Evolutionary conservation across 1,140 invertebrate species (phyloP), one percentile per base, ranked within the genome.

Genomic region (Lepidostoma basale): DNA sequence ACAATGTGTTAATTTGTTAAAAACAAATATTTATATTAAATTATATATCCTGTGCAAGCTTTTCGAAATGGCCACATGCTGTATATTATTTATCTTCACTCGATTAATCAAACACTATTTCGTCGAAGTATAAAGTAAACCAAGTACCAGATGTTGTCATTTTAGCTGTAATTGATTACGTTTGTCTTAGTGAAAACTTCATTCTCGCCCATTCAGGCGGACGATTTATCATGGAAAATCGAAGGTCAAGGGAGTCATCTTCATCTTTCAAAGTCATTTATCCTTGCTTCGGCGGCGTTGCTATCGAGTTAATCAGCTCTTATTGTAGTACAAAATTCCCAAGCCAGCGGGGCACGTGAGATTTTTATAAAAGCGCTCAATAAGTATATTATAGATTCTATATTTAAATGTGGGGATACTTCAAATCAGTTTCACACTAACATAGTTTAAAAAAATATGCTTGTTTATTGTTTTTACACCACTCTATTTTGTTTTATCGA

Each of bases 241-340:
- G 42, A 62, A 62, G 59, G 59, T 62, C 28, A 62, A 62, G 47
- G 6, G 26, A 45, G 26, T 47, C 59, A 47, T 25, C 42, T 47
- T 28, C 47, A 33, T 22, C 52, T 56, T 56, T 18, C 28, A 56
- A 18, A 18, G 4, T 54, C 49, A 56, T 56, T 36, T 56, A 56
- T 56, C 52, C 23, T 18, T 16, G 10, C 28, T 36, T 20, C 8
- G 18, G 28, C 14, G 28, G 33, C 36, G 28, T 39, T 39, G 36
- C 14, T 56, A 16, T 56, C 20, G 28, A 56, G 52, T 30, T 39
- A 56, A 56, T 56, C 52, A 39, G 52, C 22, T 39, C 45, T 33
- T 56, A 56, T 56, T 56, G 52, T 56, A 30, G 33, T 56, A 56
- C 10, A 30, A 39, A 22, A 47, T 18, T 47, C 23, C 20, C 23